Evolutionary conservation across 2,888 invertebrate species (phyloP).

Genomic region (Ormyrus pomaceus): DNA sequence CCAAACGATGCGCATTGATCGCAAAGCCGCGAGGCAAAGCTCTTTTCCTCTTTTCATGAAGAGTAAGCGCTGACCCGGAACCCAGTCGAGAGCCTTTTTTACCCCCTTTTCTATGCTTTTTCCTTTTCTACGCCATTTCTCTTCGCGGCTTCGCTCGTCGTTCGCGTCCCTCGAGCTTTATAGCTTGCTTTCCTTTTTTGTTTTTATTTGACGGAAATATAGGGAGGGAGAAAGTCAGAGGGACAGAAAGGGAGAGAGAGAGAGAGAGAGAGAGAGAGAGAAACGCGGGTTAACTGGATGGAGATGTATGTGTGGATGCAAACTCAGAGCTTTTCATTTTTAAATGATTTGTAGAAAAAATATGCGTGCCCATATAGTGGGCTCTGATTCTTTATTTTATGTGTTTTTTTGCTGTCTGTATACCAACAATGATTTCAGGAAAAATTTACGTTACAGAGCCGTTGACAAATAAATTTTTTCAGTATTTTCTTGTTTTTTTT

Average conservation of each 20-base stretch:
- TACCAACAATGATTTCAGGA: too few species aligned
- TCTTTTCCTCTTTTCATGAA: constrained; percentile 64
- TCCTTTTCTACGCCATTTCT: constrained; percentile 9
- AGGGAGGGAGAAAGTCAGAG: too few species aligned
- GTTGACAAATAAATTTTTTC: too few species aligned
- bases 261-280: too few species aligned
- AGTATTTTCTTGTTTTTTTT: too few species aligned
- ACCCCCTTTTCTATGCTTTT: background rate
- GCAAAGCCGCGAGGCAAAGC: background rate
- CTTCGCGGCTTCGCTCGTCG: background rate
- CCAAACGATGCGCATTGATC: background rate
- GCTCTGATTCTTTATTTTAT: background rate
- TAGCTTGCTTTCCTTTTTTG: background rate
- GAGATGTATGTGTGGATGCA: background rate
- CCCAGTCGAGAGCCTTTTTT: constrained; percentile 17
- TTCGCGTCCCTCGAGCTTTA: background rate
- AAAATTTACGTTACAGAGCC: too few species aligned
- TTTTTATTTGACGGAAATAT: background rate
- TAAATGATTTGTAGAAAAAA: constrained; percentile 6
- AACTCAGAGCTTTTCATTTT: background rate
- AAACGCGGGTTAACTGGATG: background rate
- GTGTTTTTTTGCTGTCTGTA: background rate
- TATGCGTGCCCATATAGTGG: background rate
- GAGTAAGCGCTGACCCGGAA: constrained; percentile 55
- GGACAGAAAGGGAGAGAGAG: too few species aligned